These are phyloP conservation scores for Dendrolimus houi DNA, from an alignment of 2,888 invertebrate species.

Conservation along the genomic window DNA sequence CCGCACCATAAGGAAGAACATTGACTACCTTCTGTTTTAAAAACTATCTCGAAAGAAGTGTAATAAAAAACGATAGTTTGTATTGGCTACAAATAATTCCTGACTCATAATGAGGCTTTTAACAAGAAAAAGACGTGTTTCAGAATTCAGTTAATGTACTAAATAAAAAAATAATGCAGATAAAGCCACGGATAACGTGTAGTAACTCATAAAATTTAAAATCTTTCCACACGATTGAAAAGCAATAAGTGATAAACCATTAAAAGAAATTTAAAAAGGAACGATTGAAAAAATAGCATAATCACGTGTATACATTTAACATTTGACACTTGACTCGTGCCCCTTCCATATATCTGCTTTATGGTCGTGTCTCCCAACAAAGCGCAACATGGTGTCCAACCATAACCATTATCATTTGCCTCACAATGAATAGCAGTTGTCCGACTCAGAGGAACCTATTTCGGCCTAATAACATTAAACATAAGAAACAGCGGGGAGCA, in stretches of 20 bases:
- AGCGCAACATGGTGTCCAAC: constrained; percentile 62
- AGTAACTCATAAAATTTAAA: no score
- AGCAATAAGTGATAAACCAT: neutral
- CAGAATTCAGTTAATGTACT: no score
- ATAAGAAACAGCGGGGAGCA: constrained; percentile 69
- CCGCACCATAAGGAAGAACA: no score
- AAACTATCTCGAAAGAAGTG: no score
- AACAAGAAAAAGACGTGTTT: no score
- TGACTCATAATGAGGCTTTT: no score
- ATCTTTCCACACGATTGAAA: neutral
- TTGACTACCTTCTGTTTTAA: no score
- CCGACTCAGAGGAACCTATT: constrained; percentile 57
- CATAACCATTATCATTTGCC: constrained; percentile 69
- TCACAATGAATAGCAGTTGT: constrained; percentile 60
- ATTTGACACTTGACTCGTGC: constrained; percentile 14
- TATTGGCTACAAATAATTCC: no score
- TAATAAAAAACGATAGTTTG: no score
- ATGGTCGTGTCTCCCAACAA: constrained; percentile 32
- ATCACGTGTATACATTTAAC: constrained; percentile 8
- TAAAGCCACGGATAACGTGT: no score
- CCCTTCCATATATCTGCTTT: constrained; percentile 24
- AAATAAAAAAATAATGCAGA: no score
- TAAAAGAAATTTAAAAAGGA: neutral
- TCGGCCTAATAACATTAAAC: constrained; percentile 61
- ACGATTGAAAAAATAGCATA: constrained; percentile 11